These are phyloP conservation scores for Enteromius unitaeniatus DNA, from an alignment of 2,797 vertebrate genomes.

Conservation along the genomic window DNA sequence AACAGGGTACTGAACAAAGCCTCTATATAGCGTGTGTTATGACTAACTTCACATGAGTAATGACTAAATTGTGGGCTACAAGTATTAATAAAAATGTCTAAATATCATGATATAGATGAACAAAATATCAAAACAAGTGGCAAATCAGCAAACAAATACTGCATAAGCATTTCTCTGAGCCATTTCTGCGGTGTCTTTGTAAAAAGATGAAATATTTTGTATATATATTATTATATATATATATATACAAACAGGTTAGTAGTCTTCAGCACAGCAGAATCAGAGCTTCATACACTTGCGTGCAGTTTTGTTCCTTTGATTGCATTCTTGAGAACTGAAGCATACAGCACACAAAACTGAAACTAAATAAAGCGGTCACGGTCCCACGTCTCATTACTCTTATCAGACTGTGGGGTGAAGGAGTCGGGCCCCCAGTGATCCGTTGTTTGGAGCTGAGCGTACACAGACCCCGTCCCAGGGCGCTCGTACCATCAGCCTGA, in stretches of 20 bases:
- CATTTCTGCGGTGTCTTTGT: not conserved
- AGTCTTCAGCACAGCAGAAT: not conserved
- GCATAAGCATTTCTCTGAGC: not conserved
- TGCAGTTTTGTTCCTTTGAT: slow-evolving; percentile 5
- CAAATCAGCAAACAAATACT: not conserved
- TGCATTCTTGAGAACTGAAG: slow-evolving; percentile 38
- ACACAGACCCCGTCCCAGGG: slow-evolving; percentile 11
- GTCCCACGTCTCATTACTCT: slow-evolving; percentile 28
- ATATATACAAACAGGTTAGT: not conserved
- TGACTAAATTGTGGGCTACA: not conserved
- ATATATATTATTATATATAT: too few relatives aligned
- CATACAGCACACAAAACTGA: slow-evolving; percentile 18
- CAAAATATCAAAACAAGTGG: not conserved
- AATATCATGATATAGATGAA: too few relatives aligned
- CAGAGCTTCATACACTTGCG: not conserved
- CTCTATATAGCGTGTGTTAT: not conserved
- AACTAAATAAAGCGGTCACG: slow-evolving; percentile 32
- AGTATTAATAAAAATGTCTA: not conserved
- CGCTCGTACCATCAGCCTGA: slow-evolving; percentile 34
- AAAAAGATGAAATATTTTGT: not conserved
- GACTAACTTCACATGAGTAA: not conserved
- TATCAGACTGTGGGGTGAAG: slow-evolving; percentile 27
- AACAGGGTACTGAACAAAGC: not conserved
- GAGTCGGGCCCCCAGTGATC: slow-evolving; percentile 29
- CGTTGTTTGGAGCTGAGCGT: slow-evolving; percentile 38